Evolutionary conservation across 2,113 vertebrate species (phyloP).

Genomic region (Mustela nigripes): DNA sequence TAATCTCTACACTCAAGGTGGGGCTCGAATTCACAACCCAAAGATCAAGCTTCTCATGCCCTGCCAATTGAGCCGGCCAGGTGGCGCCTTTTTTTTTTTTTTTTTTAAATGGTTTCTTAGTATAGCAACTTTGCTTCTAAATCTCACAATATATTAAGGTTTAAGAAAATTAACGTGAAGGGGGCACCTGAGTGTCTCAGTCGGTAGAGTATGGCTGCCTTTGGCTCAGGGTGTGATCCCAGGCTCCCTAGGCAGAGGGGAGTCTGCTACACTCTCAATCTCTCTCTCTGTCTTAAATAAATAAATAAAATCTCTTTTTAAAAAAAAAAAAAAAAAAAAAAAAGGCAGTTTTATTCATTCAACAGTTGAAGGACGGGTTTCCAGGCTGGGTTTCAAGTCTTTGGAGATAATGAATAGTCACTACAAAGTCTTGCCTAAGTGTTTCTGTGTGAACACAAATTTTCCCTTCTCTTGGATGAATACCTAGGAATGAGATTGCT

Average conservation of each 20-base stretch:
- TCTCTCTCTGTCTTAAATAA: background rate
- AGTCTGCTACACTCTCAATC: background rate
- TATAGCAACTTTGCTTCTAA: background rate
- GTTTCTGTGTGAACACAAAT: conserved; percentile 5
- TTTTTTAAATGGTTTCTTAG: too few relatives aligned
- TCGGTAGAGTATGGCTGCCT: background rate
- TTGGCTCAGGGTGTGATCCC: background rate
- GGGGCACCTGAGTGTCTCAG: background rate
- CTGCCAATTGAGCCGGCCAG: background rate
- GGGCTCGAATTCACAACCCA: too few relatives aligned
- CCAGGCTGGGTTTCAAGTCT: background rate
- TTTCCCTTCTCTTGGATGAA: conserved; percentile 1
- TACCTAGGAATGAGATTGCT: background rate
- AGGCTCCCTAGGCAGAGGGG: background rate
- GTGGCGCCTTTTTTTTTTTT: too few relatives aligned
- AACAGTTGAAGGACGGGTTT: background rate
- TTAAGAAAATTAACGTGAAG: background rate
- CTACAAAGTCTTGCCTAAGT: background rate
- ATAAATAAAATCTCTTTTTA: background rate
- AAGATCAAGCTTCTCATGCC: background rate
- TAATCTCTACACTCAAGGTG: too few relatives aligned
- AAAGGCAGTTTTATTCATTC: background rate
- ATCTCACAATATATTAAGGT: background rate
- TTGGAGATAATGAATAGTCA: background rate
- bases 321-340: background rate